A percentile compares a stretch with the other conserved stretches of the same genome.
phyloP scores from a whole-genome alignment of 2,888 invertebrate species.

The Zaprionus lineosus region DNA sequence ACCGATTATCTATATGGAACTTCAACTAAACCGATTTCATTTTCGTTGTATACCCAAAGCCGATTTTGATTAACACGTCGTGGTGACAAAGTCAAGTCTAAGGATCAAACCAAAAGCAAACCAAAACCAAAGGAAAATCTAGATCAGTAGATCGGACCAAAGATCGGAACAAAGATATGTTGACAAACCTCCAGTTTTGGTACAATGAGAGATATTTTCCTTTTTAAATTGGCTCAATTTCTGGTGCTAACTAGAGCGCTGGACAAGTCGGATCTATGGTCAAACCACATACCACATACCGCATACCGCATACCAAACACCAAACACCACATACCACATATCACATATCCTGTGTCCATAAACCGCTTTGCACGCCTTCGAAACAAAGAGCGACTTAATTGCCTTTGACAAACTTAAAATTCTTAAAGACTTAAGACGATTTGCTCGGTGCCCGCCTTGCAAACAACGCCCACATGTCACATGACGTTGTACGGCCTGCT shows the following conservation, averaged over 20 bases:
- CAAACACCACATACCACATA: slow-evolving; percentile 4
- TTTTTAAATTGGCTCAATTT: slow-evolving; percentile 61
- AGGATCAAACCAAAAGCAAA: background rate
- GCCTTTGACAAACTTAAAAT: slow-evolving; percentile 63
- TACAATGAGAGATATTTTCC: slow-evolving; percentile 31
- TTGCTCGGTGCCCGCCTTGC: slow-evolving; percentile 50
- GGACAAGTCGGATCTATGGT: slow-evolving; percentile 1
- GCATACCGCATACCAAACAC: slow-evolving; percentile 8
- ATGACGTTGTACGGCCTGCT: slow-evolving; percentile 15
- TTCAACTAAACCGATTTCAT: slow-evolving; percentile 13
- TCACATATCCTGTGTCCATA: slow-evolving; percentile 23
- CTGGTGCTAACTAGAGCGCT: slow-evolving; percentile 56
- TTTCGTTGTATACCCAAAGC: slow-evolving; percentile 13
- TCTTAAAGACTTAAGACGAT: slow-evolving; percentile 50
- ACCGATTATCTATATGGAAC: too few species aligned
- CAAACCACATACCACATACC: slow-evolving; percentile 3
- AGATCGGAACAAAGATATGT: slow-evolving; percentile 5
- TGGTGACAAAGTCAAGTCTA: slow-evolving; percentile 42
- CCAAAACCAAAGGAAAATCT: slow-evolving; percentile 16
- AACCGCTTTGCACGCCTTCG: slow-evolving; percentile 62
- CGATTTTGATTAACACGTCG: slow-evolving; percentile 35
- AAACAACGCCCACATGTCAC: slow-evolving; percentile 49
- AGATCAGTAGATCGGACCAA: slow-evolving; percentile 31
- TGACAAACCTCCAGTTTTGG: slow-evolving; percentile 2
- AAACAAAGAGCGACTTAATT: slow-evolving; percentile 58